Evolutionary conservation across 2,797 vertebrate genomes (phyloP), one percentile per base, ranked within the genome.

Genomic region (Todus mexicanus): DNA sequence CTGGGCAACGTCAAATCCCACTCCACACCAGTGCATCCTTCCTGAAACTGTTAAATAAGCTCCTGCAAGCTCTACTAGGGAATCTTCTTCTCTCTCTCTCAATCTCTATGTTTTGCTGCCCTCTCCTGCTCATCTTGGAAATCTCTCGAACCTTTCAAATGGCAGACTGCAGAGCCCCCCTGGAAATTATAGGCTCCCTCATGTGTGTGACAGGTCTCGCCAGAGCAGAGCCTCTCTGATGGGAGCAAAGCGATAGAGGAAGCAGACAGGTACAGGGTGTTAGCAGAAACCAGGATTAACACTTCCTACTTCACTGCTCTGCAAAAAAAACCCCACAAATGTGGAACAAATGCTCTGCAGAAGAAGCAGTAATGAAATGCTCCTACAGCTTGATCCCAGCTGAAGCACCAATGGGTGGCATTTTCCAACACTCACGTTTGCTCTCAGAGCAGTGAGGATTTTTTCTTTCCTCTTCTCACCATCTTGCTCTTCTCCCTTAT

Each of bases 101-200:
- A 92, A 64, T 87, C 70, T 85, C 91, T 87, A 4, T 93, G 89
- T 89, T 96, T 84, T 96, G 95, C 96, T 96, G 96, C 95, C 96
- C 94, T 95, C 96, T 96, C 80, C 95, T 96, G 96, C 82, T 84
- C 84, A 92, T 27, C 37, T 33, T 19, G 56, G 26, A 96, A 96
- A 96, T n/a, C 51, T 94, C 79, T 31, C 65, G 48, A 68, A 48
- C 12, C 27, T 91, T 66, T 42, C 26, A 45, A 33, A 71, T 9
- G 3, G 0, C 23, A 15, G 19, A 68, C 43, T 73, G 64, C 54
- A 51, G 20, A 93, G 12, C 5, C 11, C 45, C 18, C 47, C 47
- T 37, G 42, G 51, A 89, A 84, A 80, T 79, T 45, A 35, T 0
- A 53, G 12, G 2, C 11, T 77, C 16, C 47, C 4, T 69, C 20